Base-by-base conservation (phyloP, 2,797 vertebrate genomes). In the Sebastiscus tertius region DNA sequence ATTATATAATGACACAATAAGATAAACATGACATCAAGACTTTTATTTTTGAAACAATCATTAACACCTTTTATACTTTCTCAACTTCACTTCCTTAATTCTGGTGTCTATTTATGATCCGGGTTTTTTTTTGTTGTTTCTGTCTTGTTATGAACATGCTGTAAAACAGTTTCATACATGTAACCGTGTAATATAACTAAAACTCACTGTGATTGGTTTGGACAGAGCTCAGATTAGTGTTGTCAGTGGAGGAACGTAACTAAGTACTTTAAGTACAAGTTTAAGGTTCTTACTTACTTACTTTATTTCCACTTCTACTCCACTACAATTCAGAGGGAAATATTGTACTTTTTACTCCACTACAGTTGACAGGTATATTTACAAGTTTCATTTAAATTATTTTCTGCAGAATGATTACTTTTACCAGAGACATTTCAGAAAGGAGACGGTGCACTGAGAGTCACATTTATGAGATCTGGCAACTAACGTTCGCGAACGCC, bases 81-180 rank as follows among this genome's bases (percentile, higher is more conserved):
- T 49, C 18, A 34, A 62, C 5, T 3, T 70, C 52, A 86, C 81
- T 87, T 88, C 80, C 36, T 29, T 42, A 56, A 54, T 79, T 81
- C 42, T 54, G 6, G 42, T 36, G 4, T 70, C 33, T 75, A 31
- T 83, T 84, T 72, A 29, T 24, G 24, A 13, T n/a, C 6, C 24
- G 34, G 69, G 13, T 24, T 76, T 77, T 81, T 55, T 64, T 14
- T 26, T 16, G 11, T 61, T 52, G 8, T n/a, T 73, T 75, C 42
- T 56, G 26, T 46, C 39, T 26, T 33, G 16, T 69, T 54, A 52
- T 66, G 26, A 66, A 22, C 3, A 6, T 18, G 16, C 12, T 22
- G 20, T 55, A 27, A 42, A 62, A 2, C 49, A 26, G 20, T 73
- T 65, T 79, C 62, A 72, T 8, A n/a, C 4, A 3, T 49, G 46